phyloP scores from a whole-genome alignment of 2,113 vertebrate species.

The Aix galericulata region DNA sequence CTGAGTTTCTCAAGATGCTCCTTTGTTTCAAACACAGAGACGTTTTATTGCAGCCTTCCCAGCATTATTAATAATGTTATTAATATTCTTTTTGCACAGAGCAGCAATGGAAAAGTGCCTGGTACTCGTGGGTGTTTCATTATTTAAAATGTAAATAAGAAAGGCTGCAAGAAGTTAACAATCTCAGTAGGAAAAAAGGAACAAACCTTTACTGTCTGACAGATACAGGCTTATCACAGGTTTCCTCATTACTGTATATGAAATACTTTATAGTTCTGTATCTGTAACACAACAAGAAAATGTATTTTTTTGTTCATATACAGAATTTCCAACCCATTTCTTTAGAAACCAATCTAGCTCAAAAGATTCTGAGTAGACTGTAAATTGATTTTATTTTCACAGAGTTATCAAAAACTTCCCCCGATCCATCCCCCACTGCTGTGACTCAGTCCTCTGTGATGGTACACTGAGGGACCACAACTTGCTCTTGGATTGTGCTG shows the following conservation, averaged over 20 bases:
- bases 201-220: conserved; percentile 19
- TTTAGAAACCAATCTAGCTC: neutral
- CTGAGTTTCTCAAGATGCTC: conserved; percentile 29
- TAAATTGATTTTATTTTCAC: conserved; percentile 9
- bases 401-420: neutral
- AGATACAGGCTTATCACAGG: neutral
- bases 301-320: conserved; percentile 17
- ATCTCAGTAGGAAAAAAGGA: conserved; percentile 32
- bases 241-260: neutral
- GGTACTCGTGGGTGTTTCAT: conserved; percentile 39
- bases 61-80: conserved; percentile 55
- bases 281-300: neutral
- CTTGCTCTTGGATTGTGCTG: neutral
- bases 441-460: neutral
- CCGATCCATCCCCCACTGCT: neutral
- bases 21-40: conserved; percentile 48
- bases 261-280: neutral
- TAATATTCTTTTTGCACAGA: conserved; percentile 64
- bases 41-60: conserved; percentile 39
- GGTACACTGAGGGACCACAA: neutral
- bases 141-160: conserved; percentile 74
- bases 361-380: neutral
- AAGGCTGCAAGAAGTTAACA: conserved; percentile 31
- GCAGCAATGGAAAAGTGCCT: conserved; percentile 21
- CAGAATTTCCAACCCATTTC: neutral